Evolutionary conservation across 1,140 invertebrate genomes (phyloP).

Genomic region (Melanaphis sacchari): DNA sequence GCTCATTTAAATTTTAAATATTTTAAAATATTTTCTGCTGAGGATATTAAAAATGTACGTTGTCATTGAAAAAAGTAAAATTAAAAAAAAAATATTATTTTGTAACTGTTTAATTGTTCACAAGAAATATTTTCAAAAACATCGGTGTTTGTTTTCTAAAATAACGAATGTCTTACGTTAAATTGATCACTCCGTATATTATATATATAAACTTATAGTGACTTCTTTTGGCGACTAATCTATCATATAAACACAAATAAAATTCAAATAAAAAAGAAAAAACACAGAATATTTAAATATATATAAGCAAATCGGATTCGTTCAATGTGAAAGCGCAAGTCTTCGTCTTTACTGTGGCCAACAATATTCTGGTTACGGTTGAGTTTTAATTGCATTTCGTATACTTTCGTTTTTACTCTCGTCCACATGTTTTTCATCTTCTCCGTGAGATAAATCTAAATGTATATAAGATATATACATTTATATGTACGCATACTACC

Average conservation of each 20-base stretch:
- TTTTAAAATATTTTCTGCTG: no score
- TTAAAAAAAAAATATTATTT: no score
- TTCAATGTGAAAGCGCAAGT: constrained; percentile 56
- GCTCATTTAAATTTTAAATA: no score
- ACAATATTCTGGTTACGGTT: constrained; percentile 40
- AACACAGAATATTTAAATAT: background rate
- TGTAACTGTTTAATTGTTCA: no score
- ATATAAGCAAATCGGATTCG: constrained; percentile 32
- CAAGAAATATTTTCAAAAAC: no score
- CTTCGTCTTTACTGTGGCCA: background rate
- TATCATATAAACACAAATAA: background rate
- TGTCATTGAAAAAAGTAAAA: no score
- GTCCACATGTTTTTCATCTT: constrained; percentile 2
- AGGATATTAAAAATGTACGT: no score
- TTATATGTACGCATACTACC: background rate
- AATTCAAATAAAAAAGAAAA: background rate
- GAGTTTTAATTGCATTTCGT: constrained; percentile 53
- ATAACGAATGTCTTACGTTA: no score
- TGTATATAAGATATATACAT: background rate
- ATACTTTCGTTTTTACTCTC: constrained; percentile 54
- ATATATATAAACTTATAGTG: background rate
- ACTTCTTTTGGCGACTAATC: background rate
- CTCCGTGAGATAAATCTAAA: background rate
- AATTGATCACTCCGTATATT: background rate
- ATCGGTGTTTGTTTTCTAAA: no score